Evolutionary conservation across 53 echinoderm and acorn worm genomes (phyloP), one percentile per base, ranked within the genome.

Genomic region (Echinometra lucunter): DNA sequence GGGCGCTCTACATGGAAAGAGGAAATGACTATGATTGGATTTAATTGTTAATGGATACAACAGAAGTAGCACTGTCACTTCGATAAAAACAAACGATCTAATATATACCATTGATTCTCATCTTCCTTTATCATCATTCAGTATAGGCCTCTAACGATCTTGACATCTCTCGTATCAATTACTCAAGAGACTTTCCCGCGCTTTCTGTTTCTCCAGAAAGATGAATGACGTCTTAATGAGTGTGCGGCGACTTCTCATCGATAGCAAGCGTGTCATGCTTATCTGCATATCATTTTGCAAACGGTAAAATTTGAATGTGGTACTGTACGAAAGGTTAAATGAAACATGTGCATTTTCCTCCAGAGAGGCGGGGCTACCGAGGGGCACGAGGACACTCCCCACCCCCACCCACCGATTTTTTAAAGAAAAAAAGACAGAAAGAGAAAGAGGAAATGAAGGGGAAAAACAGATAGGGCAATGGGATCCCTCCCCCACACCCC

Each of bases 21-120:
- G 92, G 80, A 92, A 92, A 78, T 92, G 92, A 34, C 56, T 19
- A 57, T 92, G 74, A 92, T 92, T 60, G 40, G 28, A 57, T n/a
- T 92, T 92, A 92, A 92, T 74, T 66, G 28, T 78, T n/a, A 92
- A 92, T 92, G 44, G 92, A 2, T 75, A 32, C 25, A 35, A 11
- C 92, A 78, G 92, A 25, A 92, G 18, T 1, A 45, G 21, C 5
- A 55, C 92, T 78, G 92, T 92, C 92, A 92, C 75, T 92, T 92
- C 19, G 55, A 92, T 92, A 47, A 92, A 78, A 92, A 92, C 78
- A 74, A 78, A 74, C 60, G 34, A 92, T 92, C 80, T 56, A 32
- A 78, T 75, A 92, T 91, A 17, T 11, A 89, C 58, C 56, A 89
- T 89, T 74, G 74, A 74, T 85, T 23, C 44, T 81, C 40, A 81